These are phyloP conservation scores for Margaritifera margaritifera DNA, from an alignment of 2,888 invertebrate genomes.

Conservation along the genomic window DNA sequence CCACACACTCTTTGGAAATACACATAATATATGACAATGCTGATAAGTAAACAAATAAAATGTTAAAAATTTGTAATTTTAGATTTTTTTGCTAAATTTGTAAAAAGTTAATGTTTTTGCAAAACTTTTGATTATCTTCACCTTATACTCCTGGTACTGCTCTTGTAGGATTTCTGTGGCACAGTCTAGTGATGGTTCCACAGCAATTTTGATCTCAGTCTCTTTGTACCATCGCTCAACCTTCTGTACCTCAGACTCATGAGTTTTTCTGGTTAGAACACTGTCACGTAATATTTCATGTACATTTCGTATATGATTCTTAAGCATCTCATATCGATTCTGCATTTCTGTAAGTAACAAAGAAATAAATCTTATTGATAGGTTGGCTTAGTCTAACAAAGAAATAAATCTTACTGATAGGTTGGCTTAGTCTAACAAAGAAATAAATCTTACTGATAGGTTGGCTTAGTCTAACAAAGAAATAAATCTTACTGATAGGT, in stretches of 20 bases:
- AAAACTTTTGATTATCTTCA: slow-evolving; percentile 12
- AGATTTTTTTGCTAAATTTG: neutral
- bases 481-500: neutral
- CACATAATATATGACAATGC: too few species aligned
- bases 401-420: neutral
- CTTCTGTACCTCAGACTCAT: slow-evolving; percentile 86
- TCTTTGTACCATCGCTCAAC: slow-evolving; percentile 92
- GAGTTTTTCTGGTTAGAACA: slow-evolving; percentile 84
- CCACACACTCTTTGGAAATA: too few species aligned
- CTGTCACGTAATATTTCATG: slow-evolving; percentile 82
- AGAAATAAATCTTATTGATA: neutral
- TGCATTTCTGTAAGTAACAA: slow-evolving; percentile 78
- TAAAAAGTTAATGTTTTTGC: neutral
- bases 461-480: slow-evolving; percentile 3
- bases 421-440: slow-evolving; percentile 1
- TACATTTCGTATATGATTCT: slow-evolving; percentile 83
- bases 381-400: slow-evolving; percentile 1
- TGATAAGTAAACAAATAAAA: neutral
- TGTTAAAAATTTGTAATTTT: neutral
- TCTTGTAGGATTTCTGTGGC: slow-evolving; percentile 89
- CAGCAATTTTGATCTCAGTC: slow-evolving; percentile 88
- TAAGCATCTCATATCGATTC: slow-evolving; percentile 82
- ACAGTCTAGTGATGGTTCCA: slow-evolving; percentile 83
- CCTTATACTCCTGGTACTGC: slow-evolving; percentile 81
- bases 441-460: neutral